Evolutionary conservation across 2,113 vertebrate species (phyloP).

Genomic region (Pionites leucogaster): DNA sequence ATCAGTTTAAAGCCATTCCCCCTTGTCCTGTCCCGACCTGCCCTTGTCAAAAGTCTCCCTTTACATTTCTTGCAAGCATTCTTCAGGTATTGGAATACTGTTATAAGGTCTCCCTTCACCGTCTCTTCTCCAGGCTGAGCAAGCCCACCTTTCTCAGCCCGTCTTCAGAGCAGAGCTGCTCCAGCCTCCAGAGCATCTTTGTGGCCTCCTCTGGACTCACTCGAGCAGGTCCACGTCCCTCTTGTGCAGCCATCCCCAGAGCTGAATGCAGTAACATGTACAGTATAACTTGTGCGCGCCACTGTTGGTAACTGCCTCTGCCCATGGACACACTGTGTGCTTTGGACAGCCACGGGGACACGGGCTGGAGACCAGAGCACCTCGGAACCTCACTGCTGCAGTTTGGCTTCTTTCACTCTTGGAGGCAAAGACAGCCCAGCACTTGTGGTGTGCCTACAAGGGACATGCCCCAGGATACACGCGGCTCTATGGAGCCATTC

Average conservation of each 20-base stretch:
- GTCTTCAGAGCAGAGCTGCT: not conserved
- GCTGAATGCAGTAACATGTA: not conserved
- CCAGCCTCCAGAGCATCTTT: not conserved
- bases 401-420: not conserved
- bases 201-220: too few relatives aligned
- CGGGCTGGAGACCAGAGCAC: not conserved
- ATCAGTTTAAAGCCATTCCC: not conserved
- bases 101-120: not conserved
- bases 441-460: not conserved
- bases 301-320: not conserved
- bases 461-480: not conserved
- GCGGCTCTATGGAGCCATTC: not conserved
- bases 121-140: not conserved
- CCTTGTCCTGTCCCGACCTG: not conserved
- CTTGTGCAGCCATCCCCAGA: not conserved
- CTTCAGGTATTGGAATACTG: not conserved
- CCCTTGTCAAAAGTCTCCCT: not conserved
- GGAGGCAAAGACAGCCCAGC: not conserved
- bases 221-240: not conserved
- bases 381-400: not conserved
- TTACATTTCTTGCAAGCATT: not conserved
- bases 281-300: not conserved
- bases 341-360: not conserved
- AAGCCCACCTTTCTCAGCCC: not conserved
- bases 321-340: accelerated